These are phyloP conservation scores for Mactromeris polynyma DNA, from an alignment of 2,888 invertebrate species.

Conservation along the genomic window DNA sequence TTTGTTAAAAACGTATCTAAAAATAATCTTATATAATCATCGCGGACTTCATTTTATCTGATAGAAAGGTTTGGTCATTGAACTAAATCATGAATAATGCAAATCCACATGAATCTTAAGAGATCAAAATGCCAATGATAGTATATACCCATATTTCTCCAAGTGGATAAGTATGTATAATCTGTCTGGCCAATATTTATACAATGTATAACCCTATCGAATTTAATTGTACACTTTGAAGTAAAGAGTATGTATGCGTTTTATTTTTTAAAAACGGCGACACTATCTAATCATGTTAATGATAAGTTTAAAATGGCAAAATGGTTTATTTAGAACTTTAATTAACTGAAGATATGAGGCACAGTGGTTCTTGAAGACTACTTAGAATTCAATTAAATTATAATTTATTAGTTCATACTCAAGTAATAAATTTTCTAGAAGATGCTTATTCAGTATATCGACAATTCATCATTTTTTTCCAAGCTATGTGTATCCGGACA, in stretches of 20 bases:
- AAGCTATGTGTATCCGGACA: no score
- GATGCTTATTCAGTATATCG: no score
- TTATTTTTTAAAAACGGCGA: background rate
- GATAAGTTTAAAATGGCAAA: background rate
- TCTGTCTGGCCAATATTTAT: background rate
- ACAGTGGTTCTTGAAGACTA: background rate
- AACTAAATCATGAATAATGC: no score
- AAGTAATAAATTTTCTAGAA: background rate
- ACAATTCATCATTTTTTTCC: no score
- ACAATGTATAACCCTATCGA: background rate
- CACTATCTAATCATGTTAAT: background rate
- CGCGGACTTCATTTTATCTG: no score
- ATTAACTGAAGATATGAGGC: background rate
- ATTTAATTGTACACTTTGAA: background rate
- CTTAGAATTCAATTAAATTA: background rate
- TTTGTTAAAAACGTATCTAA: no score
- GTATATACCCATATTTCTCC: no score
- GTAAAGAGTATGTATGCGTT: background rate
- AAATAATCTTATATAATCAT: no score
- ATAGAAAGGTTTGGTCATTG: no score
- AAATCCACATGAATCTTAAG: no score
- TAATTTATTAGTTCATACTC: background rate
- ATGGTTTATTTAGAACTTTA: background rate
- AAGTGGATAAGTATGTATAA: background rate
- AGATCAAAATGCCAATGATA: no score